phyloP scores from a whole-genome alignment of 1,140 invertebrate species.

The Neodiprion virginianus region DNA sequence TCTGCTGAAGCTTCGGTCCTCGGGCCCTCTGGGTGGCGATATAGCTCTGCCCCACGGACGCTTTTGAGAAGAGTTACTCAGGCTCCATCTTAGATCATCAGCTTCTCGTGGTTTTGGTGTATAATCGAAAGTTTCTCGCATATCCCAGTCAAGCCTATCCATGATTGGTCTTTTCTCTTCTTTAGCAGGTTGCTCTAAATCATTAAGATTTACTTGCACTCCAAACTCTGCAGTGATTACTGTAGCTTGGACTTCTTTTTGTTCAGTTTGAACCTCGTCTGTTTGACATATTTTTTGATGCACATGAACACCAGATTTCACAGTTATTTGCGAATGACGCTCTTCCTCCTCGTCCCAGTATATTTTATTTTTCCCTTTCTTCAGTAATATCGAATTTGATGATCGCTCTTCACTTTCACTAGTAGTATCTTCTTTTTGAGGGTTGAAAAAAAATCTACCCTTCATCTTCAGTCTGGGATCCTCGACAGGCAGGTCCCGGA shows the following conservation, averaged over 20 bases:
- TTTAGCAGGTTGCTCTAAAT: constrained; percentile 34
- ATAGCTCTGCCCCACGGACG: constrained; percentile 32
- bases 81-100: constrained; percentile 50
- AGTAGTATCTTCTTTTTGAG: constrained; percentile 34
- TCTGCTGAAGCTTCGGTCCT: constrained; percentile 31
- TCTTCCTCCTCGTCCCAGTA: constrained; percentile 48
- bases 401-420: constrained; percentile 25
- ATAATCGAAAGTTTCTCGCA: constrained; percentile 47
- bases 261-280: constrained; percentile 39
- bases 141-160: constrained; percentile 54
- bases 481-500: constrained; percentile 52
- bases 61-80: constrained; percentile 49
- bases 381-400: constrained; percentile 55
- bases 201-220: constrained; percentile 45
- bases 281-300: constrained; percentile 60
- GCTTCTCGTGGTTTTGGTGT: constrained; percentile 37
- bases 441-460: constrained; percentile 57
- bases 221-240: constrained; percentile 34
- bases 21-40: constrained; percentile 28
- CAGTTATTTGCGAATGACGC: constrained; percentile 9
- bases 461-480: constrained; percentile 59
- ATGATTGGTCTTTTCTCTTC: constrained; percentile 49
- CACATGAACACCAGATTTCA: constrained; percentile 36
- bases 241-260: constrained; percentile 36
- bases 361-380: constrained; percentile 45